A percentile compares a stretch with the other conserved stretches of the same genome.
phyloP scores from a whole-genome alignment of 1,140 invertebrate species.

The Ganaspis sp. region DNA sequence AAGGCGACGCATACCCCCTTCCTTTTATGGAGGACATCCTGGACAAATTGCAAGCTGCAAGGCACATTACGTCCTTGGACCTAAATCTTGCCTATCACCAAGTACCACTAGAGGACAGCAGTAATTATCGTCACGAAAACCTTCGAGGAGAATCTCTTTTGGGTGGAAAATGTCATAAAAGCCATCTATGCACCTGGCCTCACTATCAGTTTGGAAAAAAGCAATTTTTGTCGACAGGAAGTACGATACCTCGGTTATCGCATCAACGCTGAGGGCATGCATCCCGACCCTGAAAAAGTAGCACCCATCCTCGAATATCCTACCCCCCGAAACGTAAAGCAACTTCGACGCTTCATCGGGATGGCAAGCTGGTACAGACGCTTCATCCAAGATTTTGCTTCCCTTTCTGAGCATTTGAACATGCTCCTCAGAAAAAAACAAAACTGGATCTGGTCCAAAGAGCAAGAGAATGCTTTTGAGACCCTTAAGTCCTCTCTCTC shows the following conservation, averaged over 20 bases:
- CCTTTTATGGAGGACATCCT: too few species aligned
- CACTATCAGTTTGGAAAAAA: too few species aligned
- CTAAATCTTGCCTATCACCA: background rate
- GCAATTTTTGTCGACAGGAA: conserved; percentile 5
- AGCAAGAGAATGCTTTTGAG: too few species aligned
- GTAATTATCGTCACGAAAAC: conserved; percentile 64
- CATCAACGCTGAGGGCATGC: background rate
- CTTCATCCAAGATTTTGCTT: conserved; percentile 70
- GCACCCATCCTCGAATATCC: conserved; percentile 66
- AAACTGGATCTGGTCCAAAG: too few species aligned
- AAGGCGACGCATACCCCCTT: too few species aligned
- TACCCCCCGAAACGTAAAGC: conserved; percentile 61
- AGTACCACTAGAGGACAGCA: conserved; percentile 58
- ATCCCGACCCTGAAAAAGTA: background rate
- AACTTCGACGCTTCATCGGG: conserved; percentile 67
- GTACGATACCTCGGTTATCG: background rate
- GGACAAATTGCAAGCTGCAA: too few species aligned
- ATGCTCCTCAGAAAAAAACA: too few species aligned
- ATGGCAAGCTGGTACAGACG: conserved; percentile 70
- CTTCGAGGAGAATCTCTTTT: conserved; percentile 63
- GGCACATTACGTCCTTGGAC: too few species aligned
- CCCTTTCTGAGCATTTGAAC: conserved; percentile 62
- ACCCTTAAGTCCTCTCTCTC: too few species aligned
- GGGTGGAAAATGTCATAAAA: too few species aligned
- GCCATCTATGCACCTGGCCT: background rate